Evolutionary conservation across 2,797 vertebrate species (phyloP), one percentile per base, ranked within the genome.

Genomic region (Meriones psammophilus): DNA sequence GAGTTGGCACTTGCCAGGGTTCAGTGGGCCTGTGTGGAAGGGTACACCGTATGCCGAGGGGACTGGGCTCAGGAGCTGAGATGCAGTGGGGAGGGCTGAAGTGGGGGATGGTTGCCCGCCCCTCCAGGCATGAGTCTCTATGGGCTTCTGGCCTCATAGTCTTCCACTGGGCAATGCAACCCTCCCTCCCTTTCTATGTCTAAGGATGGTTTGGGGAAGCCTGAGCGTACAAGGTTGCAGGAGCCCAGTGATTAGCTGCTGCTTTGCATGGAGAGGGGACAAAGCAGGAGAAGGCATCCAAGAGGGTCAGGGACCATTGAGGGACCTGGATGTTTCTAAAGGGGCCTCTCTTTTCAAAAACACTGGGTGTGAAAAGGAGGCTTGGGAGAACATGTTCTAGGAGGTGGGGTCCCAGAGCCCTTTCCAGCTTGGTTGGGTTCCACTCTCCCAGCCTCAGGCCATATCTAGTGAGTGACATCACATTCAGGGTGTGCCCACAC

Each of bases 401-500:
- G 58, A 77, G 58, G 88, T 5, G 18, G 56, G 58, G 88, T 10
- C 24, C 2, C 5, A 62, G 56, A 58, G 56, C 39, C 50, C 68
- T 42, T 18, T 74, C n/a, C 69, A 22, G 69, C 50, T 42, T 74
- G 71, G 9, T 2, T 42, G 54, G 86, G 69, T 60, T 74, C 54
- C 5, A 74, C 15, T 42, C 17, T 39, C 50, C 86, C 28, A 30
- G 4, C 26, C 28, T 26, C 26, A 62, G 30, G 87, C 8, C 71
- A 22, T 9, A 74, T 30, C 8, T 33, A 13, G 24, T 12, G 17
- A 60, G 42, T 28, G 46, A 28, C 17, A 28, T 46, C 17, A 68
- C 20, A 92, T 96, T 97, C 97, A 91, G 92, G 36, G 68, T 89
- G 97, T 93, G 96, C 94, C 96, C 97, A 97, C 92, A 81, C 80